Percentiles rank a stretch among this genome's conserved stretches.
These are phyloP conservation scores for Tiliacea citrago DNA, from an alignment of 2,888 invertebrate genomes.

Conservation along the genomic window DNA sequence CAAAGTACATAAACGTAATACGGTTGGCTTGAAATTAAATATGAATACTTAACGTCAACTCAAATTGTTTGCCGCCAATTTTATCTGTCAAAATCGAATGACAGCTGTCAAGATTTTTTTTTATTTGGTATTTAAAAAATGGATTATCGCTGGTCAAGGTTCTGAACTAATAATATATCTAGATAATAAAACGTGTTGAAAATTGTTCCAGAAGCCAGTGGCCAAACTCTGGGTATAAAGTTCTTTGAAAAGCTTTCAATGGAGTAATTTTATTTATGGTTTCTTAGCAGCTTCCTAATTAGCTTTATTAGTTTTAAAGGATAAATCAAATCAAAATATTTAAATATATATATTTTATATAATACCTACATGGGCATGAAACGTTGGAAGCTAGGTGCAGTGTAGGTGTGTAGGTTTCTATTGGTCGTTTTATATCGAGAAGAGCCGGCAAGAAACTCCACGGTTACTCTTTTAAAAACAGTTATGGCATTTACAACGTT, in stretches of 20 bases:
- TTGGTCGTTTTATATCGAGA: too few species aligned
- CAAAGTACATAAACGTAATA: neutral
- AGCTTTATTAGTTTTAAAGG: neutral
- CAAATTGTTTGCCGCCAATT: conserved; percentile 4
- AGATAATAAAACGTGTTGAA: neutral
- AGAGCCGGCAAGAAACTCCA: too few species aligned
- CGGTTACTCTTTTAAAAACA: too few species aligned
- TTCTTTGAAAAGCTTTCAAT: neutral
- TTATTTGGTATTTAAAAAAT: neutral
- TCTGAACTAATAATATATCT: too few species aligned
- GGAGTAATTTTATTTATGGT: neutral
- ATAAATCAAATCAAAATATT: too few species aligned
- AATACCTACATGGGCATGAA: too few species aligned
- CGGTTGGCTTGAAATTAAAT: neutral
- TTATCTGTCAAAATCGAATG: conserved; percentile 16
- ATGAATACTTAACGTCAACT: neutral
- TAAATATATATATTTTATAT: too few species aligned
- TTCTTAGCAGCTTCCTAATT: neutral
- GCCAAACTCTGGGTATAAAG: neutral
- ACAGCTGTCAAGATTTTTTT: conserved; percentile 27
- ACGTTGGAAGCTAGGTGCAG: too few species aligned
- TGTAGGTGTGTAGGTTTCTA: too few species aligned
- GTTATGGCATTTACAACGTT: too few species aligned
- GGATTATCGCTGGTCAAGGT: neutral
- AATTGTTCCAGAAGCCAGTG: neutral